Evolutionary conservation across 1,140 invertebrate genomes (phyloP), one percentile per base, ranked within the genome.

Genomic region (Drosophila azteca): DNA sequence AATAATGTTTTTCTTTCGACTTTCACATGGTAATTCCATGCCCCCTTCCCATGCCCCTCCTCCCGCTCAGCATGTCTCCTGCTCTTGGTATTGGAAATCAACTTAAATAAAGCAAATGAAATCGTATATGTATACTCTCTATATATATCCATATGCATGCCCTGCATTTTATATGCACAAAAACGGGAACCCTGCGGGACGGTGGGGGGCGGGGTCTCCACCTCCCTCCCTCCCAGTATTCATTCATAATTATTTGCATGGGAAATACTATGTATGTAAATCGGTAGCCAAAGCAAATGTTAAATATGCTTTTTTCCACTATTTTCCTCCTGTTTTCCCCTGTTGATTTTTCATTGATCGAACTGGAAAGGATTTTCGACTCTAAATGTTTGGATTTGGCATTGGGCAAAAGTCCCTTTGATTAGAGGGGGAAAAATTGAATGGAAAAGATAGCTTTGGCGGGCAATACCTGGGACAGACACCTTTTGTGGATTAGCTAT

Each of bases 201-300:
- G 17, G 17, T 0, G 17, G 17, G 1, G 17, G 17, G 0, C 24
- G 29, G 22, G 22, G 22, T 3, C 24, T 24, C 24, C 24, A 5
- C 24, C 24, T 24, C 24, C 43, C 24, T 24, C 24, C 43, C 17
- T 20, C 17, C 1, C 17, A 31, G 41, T 44, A 53, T 29, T 54
- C 31, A 55, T 52, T 74, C 62, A 77, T 87, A 87, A 87, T 84
- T 85, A 84, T 85, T 84, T 84, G 73, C 73, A 60, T 70, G 63
- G 72, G 59, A 66, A 83, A 31, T 31, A 7, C 29, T 77, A 84
- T 84, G 81, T 77, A 84, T 84, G 81, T 62, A 84, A 87, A 81
- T 81, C 77, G 73, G 54, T 52, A 48, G 71, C 66, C 44, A 50
- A 70, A 57, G 60, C 72, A 53, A 72, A 66, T 43, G 60, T 48